Evolutionary conservation across 2,113 vertebrate species (phyloP).

Genomic region (Galeopterus variegatus): DNA sequence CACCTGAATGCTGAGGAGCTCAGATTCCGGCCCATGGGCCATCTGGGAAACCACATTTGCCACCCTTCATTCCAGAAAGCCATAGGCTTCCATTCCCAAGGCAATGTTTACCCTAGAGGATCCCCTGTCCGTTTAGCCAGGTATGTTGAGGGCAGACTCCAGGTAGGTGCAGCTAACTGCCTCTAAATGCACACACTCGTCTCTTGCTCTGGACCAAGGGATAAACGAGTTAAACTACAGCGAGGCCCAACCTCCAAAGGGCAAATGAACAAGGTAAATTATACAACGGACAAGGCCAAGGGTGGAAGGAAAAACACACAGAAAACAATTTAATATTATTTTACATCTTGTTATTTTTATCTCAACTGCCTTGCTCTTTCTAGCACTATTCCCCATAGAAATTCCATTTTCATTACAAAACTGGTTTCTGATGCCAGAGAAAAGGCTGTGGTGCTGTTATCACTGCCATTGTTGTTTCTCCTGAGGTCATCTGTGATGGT

Average conservation of each 20-base stretch:
- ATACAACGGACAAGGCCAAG: neutral
- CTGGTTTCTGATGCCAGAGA: conserved; percentile 40
- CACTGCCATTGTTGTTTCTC: neutral
- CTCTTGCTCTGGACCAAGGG: neutral
- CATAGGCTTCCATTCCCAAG: neutral
- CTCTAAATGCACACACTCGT: neutral
- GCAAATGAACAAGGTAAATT: neutral
- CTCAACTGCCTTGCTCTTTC: conserved; percentile 53
- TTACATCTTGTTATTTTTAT: conserved; percentile 27
- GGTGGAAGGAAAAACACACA: neutral
- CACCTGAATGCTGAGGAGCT: neutral
- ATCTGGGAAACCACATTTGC: conserved; percentile 19
- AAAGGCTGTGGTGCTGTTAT: neutral
- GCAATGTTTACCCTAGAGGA: neutral
- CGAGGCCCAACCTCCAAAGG: neutral
- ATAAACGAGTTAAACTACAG: no score
- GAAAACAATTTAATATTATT: neutral
- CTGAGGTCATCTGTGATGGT: conserved; percentile 62
- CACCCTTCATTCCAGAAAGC: conserved; percentile 57
- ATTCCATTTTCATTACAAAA: conserved; percentile 73
- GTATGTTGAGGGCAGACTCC: neutral
- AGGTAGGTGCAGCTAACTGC: accelerated
- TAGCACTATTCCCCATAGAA: conserved; percentile 64
- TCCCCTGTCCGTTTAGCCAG: neutral
- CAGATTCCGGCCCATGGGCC: neutral